phyloP scores from a whole-genome alignment of 2,888 invertebrate genomes.

The Cinara cedri region DNA sequence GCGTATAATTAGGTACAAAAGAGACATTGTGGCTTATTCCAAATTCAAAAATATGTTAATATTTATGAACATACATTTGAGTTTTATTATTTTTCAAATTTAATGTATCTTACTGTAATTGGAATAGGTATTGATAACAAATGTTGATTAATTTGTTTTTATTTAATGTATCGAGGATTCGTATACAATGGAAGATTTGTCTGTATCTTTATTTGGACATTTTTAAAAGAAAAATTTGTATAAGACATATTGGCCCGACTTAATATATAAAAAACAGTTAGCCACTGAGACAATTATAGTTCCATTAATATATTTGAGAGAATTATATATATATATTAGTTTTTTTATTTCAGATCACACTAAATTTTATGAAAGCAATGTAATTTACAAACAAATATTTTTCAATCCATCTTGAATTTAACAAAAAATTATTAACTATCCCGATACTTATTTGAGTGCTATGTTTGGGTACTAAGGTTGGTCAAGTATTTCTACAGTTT shows the following conservation, averaged over 20 bases:
- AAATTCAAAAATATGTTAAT: conserved; percentile 79
- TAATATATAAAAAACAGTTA: conserved; percentile 81
- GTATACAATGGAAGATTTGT: conserved; percentile 83
- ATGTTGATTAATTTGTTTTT: neutral
- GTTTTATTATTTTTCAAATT: conserved; percentile 96
- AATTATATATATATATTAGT: conserved; percentile 79
- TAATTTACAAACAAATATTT: conserved; percentile 66
- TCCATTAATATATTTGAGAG: conserved; percentile 90
- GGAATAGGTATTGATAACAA: conserved; percentile 74
- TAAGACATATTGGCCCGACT: conserved; percentile 77
- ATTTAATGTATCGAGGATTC: conserved; percentile 72
- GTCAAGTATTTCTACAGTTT: conserved; percentile 87
- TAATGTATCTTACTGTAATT: conserved; percentile 87
- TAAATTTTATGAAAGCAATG: conserved; percentile 81
- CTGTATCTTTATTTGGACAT: conserved; percentile 76
- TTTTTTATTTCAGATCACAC: conserved; percentile 91
- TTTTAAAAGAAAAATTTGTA: conserved; percentile 78
- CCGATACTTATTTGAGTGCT: conserved; percentile 86
- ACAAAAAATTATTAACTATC: conserved; percentile 67
- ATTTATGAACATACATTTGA: conserved; percentile 84
- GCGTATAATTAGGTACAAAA: conserved; percentile 69
- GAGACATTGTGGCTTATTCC: conserved; percentile 80
- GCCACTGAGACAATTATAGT: conserved; percentile 76
- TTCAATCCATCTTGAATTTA: neutral
- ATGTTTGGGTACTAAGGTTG: conserved; percentile 95